Base-by-base conservation (phyloP, 2,113 vertebrate genomes). In the Brachyhypopomus occidentalis region DNA sequence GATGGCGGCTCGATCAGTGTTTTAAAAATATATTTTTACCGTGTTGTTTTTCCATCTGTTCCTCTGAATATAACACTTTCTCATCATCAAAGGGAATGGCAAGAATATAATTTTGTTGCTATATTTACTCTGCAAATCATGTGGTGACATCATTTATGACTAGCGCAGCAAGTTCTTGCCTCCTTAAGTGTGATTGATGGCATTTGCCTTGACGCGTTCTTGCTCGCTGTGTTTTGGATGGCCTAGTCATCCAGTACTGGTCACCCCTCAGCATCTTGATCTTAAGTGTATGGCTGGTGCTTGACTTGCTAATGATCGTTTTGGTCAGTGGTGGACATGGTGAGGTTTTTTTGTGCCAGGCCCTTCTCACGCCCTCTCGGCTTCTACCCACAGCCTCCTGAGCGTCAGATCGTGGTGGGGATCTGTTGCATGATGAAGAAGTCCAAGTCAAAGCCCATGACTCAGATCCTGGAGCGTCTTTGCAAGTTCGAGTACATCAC, bases 401-500 rank as follows among this genome's bases (percentile, higher is more conserved):
- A 99, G 90, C 93, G 90, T 84, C 97, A 99, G 92, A 98, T 99
- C 5, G 91, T 96, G 86, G 95, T 99, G 83, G 97, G 97, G 86
- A 99, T 99, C 91, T 99, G 98, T 89, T 97, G 97, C 88, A 99
- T 99, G 98, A 98, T 97, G 92, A 99, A 99, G 90, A 99, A 99
- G 90, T 99, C 98, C 78, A 98, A 99, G 90, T 99, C 98, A 20
- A 99, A 99, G 90, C 98, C 98, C 55, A 99, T 99, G 98, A 99
- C 98, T 45, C 97, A 99, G 91, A 99, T 99, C 88, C 92, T 99
- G 89, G 97, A 98, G 89, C 94, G 98, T 80, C 95, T 99, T 80
- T 99, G 98, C 93, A 95, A 94, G 89, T 99, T 99, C 48, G 96
- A 99, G 86, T 99, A 96, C 88, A 96, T 99, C 90, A 98, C 96